Conservation (phyloP, 1,140 invertebrate genomes). For the Leptinotarsa defecta region DNA sequence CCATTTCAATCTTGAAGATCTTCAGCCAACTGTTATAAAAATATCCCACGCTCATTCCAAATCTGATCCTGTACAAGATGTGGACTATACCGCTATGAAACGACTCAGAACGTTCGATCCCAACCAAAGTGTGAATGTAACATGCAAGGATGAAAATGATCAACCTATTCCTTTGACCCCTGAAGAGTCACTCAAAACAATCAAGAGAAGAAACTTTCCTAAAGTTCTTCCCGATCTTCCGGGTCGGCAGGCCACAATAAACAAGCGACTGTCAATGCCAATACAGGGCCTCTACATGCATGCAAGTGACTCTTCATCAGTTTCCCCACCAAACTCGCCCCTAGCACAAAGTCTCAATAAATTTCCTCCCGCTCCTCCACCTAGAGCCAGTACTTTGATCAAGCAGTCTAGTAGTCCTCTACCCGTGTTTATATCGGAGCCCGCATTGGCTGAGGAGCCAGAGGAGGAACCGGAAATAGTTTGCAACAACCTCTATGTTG, state of each 20-base stretch:
- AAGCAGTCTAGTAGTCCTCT: slow-evolving; percentile 51
- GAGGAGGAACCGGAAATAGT: slow-evolving; percentile 56
- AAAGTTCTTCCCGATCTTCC: slow-evolving; percentile 80
- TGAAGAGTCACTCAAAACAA: slow-evolving; percentile 72
- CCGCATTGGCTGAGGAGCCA: slow-evolving; percentile 55
- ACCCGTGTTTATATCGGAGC: slow-evolving; percentile 52
- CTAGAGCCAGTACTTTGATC: slow-evolving; percentile 66
- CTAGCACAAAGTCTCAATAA: slow-evolving; percentile 50
- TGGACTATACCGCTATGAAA: slow-evolving; percentile 54
- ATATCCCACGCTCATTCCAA: slow-evolving; percentile 74
- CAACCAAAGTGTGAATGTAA: slow-evolving; percentile 73
- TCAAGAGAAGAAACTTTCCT: slow-evolving; percentile 77
- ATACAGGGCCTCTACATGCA: slow-evolving; percentile 57
- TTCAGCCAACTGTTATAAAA: slow-evolving; percentile 53
- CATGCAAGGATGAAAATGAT: slow-evolving; percentile 63
- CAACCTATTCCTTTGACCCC: slow-evolving; percentile 59
- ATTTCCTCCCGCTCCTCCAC: slow-evolving; percentile 67
- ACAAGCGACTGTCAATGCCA: slow-evolving; percentile 63
- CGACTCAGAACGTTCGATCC: slow-evolving; percentile 58
- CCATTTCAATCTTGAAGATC: slow-evolving; percentile 53
- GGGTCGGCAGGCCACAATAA: slow-evolving; percentile 50
- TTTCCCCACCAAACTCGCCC: slow-evolving; percentile 55
- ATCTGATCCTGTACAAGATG: slow-evolving; percentile 70
- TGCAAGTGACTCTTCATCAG: slow-evolving; percentile 49
- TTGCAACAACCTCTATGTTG: slow-evolving; percentile 60